Base-by-base conservation (phyloP, 2,797 vertebrate species). In the Myiotriccus ornatus region DNA sequence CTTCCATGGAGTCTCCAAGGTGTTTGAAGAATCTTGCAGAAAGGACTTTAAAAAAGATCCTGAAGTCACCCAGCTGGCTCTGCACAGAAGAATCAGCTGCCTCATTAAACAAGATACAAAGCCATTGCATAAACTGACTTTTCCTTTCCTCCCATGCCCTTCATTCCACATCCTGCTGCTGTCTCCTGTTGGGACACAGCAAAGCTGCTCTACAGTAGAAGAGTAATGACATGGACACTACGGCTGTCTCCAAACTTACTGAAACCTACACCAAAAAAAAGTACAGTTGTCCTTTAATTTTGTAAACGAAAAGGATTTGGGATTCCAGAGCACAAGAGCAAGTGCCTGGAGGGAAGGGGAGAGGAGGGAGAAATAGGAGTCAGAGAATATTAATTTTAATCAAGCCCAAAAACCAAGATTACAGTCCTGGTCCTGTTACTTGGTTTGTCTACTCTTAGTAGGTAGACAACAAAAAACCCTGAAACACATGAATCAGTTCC, bases 321-420 rank as follows among this genome's bases (percentile, higher is more conserved):
- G n/a, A 69, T 71, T 85, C 68, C 37, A 30, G n/a, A 73, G 17
- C 64, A 60, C 25, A 21, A 49, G 21, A 68, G 57, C 44, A 92
- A 73, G 39, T 62, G 27, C 7, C 37, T 39, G 18, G 7, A 1
- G 34, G 10, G 10, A 20, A 3, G 0, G 1, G 30, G 1, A 35
- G 5, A 39, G 1, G 3, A 14, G 2, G 4, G 3, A 3, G 8
- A 81, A 91, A 59, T 0, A 22, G 9, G 27, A 65, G 7, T 43
- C 43, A 68, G 27, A 69, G 18, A 94, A 78, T 5, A 7, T 41
- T 32, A 25, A 88, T 70, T 86, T 74, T 88, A 77, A 81, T 9
- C 49, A 75, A 90, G 39, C 6, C 46, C 20, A 0, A 84, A 91
- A n/a, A 0, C 3, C 19, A 78, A 32, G 27, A 56, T 16, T 44